phyloP scores from a whole-genome alignment of 2,888 invertebrate species.

The Tenthredo mesomela region DNA sequence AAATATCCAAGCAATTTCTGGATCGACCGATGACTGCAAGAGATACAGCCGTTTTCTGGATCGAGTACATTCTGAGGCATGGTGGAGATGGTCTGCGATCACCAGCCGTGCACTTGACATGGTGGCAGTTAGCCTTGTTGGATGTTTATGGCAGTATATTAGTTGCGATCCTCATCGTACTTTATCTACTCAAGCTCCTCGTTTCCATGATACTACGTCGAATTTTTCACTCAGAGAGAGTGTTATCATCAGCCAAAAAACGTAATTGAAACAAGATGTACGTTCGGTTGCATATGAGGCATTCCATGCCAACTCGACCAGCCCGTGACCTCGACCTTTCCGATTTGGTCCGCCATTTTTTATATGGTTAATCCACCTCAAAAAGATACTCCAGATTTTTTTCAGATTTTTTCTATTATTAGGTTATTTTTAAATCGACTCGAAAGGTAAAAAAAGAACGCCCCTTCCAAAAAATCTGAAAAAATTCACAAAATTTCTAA shows the following conservation, averaged over 20 bases:
- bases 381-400: too few relatives aligned
- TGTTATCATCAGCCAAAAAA: not conserved
- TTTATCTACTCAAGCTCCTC: conserved; percentile 2
- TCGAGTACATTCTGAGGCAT: conserved; percentile 61
- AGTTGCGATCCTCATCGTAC: not conserved
- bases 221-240: not conserved
- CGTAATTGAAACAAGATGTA: not conserved
- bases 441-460: too few relatives aligned
- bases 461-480: too few relatives aligned
- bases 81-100: conserved; percentile 64
- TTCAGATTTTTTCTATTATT: too few relatives aligned
- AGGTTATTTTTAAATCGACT: too few relatives aligned
- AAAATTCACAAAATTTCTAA: too few relatives aligned
- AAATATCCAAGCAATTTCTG: conserved; percentile 58
- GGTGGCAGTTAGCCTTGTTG: conserved; percentile 68
- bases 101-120: conserved; percentile 65
- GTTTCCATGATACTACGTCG: not conserved
- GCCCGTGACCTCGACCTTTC: too few relatives aligned
- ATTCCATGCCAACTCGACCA: too few relatives aligned
- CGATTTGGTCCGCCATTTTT: too few relatives aligned
- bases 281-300: too few relatives aligned
- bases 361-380: too few relatives aligned
- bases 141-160: conserved; percentile 64
- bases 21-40: conserved; percentile 64
- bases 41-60: conserved; percentile 65